Conservation (phyloP, 2,888 invertebrate species). For the Leuctra nigra region DNA sequence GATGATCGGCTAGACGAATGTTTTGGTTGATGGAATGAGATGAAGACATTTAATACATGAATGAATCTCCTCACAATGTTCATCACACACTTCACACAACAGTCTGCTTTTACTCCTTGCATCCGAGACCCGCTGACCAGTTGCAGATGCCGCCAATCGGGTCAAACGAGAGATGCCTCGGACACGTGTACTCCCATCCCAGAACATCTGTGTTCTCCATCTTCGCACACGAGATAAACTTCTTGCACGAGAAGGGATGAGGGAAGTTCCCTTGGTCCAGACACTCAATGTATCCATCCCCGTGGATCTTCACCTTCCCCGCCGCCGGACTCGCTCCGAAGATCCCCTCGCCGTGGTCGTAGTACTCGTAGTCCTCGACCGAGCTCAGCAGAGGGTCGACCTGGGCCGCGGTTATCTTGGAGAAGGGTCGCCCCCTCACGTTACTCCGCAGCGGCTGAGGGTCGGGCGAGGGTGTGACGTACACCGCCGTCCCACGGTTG, state of each 20-base stretch:
- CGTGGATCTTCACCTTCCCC: slow-evolving; percentile 52
- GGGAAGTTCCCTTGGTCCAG: slow-evolving; percentile 87
- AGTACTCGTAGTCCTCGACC: slow-evolving; percentile 55
- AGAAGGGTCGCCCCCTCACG: slow-evolving; percentile 30
- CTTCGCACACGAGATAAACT: slow-evolving; percentile 84
- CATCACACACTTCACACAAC: too few relatives aligned
- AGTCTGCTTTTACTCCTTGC: slow-evolving; percentile 57
- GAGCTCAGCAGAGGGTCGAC: not conserved
- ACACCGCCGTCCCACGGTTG: slow-evolving; percentile 14
- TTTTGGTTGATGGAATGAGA: too few relatives aligned
- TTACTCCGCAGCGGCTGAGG: slow-evolving; percentile 26
- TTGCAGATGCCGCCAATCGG: slow-evolving; percentile 88
- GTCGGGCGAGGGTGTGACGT: not conserved
- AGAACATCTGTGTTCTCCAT: slow-evolving; percentile 65
- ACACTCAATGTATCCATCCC: slow-evolving; percentile 72
- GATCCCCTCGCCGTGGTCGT: slow-evolving; percentile 58
- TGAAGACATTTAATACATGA: too few relatives aligned
- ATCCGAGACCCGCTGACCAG: slow-evolving; percentile 77
- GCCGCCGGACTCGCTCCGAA: slow-evolving; percentile 46
- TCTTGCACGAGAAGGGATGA: slow-evolving; percentile 83
- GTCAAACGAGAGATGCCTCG: slow-evolving; percentile 78
- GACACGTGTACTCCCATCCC: slow-evolving; percentile 87
- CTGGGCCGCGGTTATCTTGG: slow-evolving; percentile 12
- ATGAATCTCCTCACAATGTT: too few relatives aligned
- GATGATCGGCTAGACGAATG: too few relatives aligned